Conservation (phyloP, 2,888 invertebrate species). For the Ptilodon capucinus region DNA sequence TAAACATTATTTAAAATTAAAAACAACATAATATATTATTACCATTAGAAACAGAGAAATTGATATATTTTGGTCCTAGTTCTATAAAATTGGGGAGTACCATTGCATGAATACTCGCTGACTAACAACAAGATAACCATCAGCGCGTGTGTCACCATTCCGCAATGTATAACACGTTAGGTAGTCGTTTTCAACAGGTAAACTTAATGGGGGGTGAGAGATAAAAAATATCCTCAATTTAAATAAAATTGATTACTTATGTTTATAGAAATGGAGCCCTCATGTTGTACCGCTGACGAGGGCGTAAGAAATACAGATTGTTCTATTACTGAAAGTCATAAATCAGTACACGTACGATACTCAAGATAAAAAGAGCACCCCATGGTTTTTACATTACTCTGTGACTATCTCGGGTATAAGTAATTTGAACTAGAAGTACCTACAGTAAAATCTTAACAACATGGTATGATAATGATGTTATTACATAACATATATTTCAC, state of each 20-base stretch:
- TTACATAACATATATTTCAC: slow-evolving; percentile 18
- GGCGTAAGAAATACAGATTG: background rate
- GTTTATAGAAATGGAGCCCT: background rate
- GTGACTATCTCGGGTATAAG: background rate
- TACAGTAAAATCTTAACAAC: slow-evolving; percentile 18
- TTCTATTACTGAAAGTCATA: background rate
- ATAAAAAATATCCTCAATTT: background rate
- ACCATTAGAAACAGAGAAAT: slow-evolving; percentile 61
- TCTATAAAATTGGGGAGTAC: slow-evolving; percentile 47
- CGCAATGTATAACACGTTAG: slow-evolving; percentile 5
- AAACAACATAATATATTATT: slow-evolving; percentile 68
- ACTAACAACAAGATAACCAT: slow-evolving; percentile 20
- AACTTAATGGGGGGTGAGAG: background rate
- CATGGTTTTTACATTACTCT: background rate
- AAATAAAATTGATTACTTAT: background rate
- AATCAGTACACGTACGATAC: background rate
- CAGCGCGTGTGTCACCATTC: slow-evolving; percentile 12
- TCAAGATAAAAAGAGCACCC: background rate
- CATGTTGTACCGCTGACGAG: background rate
- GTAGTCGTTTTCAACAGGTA: background rate
- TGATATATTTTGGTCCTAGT: slow-evolving; percentile 72
- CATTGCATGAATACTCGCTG: slow-evolving; percentile 36
- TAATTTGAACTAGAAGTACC: background rate
- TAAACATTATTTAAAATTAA: slow-evolving; percentile 74
- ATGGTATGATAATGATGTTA: slow-evolving; percentile 9